These are phyloP conservation scores for Ceratothoa steindachneri DNA, from an alignment of 2,888 invertebrate genomes.

Conservation along the genomic window DNA sequence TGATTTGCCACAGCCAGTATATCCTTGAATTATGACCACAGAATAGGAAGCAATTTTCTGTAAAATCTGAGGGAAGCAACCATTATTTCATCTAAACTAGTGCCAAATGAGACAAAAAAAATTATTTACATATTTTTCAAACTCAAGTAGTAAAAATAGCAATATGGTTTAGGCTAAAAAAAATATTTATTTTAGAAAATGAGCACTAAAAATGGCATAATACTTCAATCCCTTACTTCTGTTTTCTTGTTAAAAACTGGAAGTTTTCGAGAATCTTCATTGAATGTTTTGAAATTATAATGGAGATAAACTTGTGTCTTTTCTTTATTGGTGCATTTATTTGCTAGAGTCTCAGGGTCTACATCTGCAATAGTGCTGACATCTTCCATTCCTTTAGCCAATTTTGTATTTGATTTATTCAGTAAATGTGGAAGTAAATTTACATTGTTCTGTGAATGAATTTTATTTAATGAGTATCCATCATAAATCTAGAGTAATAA, in stretches of 20 bases:
- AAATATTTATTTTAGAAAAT: too few species aligned
- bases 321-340: neutral
- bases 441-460: neutral
- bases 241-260: conserved; percentile 24
- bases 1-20: conserved; percentile 83
- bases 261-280: conserved; percentile 6
- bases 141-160: neutral
- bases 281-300: conserved; percentile 24
- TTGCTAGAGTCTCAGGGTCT: neutral
- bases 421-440: neutral
- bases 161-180: neutral
- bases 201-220: too few species aligned
- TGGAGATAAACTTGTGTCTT: conserved; percentile 27
- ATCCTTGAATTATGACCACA: conserved; percentile 81
- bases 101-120: neutral
- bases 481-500: too few species aligned
- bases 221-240: too few species aligned
- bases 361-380: neutral
- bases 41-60: conserved; percentile 64
- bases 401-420: neutral
- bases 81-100: neutral
- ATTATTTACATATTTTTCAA: neutral
- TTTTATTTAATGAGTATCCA: too few species aligned
- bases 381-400: neutral
- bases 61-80: conserved; percentile 65